Base-by-base conservation (phyloP, 2,888 invertebrate genomes). In the Crossocerus cetratus region DNA sequence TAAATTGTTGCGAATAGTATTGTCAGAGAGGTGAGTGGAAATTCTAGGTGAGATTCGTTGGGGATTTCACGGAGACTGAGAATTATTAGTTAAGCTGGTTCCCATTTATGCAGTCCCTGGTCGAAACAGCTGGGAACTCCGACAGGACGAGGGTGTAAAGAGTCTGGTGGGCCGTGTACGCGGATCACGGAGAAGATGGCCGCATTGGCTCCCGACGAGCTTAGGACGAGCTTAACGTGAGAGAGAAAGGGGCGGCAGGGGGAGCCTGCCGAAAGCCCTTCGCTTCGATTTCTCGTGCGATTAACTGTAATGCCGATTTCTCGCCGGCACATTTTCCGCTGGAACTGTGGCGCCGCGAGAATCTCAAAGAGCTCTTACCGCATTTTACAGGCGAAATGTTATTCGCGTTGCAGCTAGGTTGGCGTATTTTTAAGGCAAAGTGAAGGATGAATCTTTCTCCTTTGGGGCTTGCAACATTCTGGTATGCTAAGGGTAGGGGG, bases 121-220 rank as follows among this genome's bases (percentile, higher is more conserved):
- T 14, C 16, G 14, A 0, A 49, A 16, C n/a, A 49, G 14, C 49
- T 49, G 49, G 14, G 49, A 49, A 49, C 49, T 3, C 49, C 5
- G 49, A n/a, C 4, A 16, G 4, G 11, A 3, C 1, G 49, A 32
- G 49, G 49, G 49, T 49, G 49, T 16, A 49, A 16, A 49, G 49
- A 49, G 49, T 16, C 49, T 49, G 16, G 49, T 14, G 16, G 5
- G 14, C 14, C 49, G 49, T 49, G 49, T 49, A 49, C n/a, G 49
- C 49, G 49, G 49, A 49, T 49, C 49, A 49, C 49, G 49, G 16
- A 49, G 49, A 49, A 49, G 49, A 49, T 49, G 49, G 49, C n/a
- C 49, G 49, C 49, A 16, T 16, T 16, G 49, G 49, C 14, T 49
- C 49, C 14, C 49, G 13, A 4, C 16, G 49, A 49, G 49, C 49